phyloP scores from a whole-genome alignment of 2,888 invertebrate genomes.

The Oegoconia quadripuncta region DNA sequence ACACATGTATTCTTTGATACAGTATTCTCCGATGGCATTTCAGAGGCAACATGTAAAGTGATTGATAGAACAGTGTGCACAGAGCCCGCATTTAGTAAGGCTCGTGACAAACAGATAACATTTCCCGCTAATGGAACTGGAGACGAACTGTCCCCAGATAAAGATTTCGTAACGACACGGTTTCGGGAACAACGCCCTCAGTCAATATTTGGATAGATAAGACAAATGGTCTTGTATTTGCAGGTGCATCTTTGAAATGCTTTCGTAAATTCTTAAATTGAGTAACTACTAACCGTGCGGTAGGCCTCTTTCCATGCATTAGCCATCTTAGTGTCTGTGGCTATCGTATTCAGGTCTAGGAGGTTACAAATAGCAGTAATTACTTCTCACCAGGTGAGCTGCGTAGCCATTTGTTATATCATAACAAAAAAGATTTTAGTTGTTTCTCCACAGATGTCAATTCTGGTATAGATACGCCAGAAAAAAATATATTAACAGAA shows the following conservation, averaged over 20 bases:
- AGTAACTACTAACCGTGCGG: no score
- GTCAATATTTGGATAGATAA: constrained; percentile 46
- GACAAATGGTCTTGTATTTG: constrained; percentile 19
- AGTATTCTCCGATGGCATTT: background rate
- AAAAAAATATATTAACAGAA: no score
- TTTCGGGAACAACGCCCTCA: constrained; percentile 39
- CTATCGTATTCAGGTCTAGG: no score
- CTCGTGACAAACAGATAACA: constrained; percentile 59
- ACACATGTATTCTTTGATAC: constrained; percentile 28
- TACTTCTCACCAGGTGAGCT: no score
- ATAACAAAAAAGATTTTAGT: no score
- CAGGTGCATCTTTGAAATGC: constrained; percentile 9
- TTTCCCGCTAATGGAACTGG: constrained; percentile 51
- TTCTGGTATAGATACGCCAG: no score
- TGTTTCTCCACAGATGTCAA: no score
- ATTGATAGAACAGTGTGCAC: constrained; percentile 26
- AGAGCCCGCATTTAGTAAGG: constrained; percentile 29
- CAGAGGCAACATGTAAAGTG: constrained; percentile 33
- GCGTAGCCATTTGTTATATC: no score
- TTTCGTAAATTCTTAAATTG: no score
- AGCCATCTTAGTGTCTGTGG: no score
- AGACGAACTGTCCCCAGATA: constrained; percentile 39
- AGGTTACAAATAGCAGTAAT: no score
- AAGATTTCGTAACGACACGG: constrained; percentile 41
- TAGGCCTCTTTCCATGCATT: no score